Conservation (phyloP, 2,113 vertebrate genomes). For the Carlito syrichta region DNA sequence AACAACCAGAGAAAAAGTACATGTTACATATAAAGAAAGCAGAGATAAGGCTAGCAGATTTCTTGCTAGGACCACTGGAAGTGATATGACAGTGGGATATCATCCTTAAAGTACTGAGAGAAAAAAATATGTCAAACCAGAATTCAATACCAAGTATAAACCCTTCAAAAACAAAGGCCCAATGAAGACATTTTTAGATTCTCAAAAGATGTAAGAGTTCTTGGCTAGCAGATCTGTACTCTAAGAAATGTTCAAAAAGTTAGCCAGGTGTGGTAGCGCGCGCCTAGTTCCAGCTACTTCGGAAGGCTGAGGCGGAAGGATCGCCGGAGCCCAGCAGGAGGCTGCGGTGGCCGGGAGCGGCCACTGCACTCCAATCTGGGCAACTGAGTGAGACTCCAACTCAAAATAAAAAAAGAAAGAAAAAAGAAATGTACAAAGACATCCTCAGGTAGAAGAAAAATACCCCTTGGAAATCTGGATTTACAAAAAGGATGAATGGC, state of each 20-base stretch:
- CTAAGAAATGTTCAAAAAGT: neutral
- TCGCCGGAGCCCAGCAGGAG: too few relatives aligned
- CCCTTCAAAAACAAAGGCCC: neutral
- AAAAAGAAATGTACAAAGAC: neutral
- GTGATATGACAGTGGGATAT: neutral
- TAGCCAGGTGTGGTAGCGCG: too few relatives aligned
- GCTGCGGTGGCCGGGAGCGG: too few relatives aligned
- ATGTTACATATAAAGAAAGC: neutral
- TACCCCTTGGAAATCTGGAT: neutral
- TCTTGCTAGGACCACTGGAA: neutral
- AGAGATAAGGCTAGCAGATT: neutral
- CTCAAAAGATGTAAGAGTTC: neutral
- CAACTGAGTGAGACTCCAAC: too few relatives aligned
- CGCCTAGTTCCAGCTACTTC: too few relatives aligned
- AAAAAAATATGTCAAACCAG: neutral
- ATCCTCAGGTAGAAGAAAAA: neutral
- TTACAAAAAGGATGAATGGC: neutral
- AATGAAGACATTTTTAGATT: neutral
- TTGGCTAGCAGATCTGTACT: neutral
- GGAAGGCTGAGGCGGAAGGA: too few relatives aligned
- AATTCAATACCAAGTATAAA: neutral
- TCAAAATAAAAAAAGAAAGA: too few relatives aligned
- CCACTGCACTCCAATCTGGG: too few relatives aligned
- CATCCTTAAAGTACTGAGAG: neutral
- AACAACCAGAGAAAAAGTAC: neutral